Percentiles rank a stretch among this genome's conserved stretches.
Evolutionary conservation across 1,140 invertebrate species (phyloP).

Genomic region (Drosophila pseudoobscura): DNA sequence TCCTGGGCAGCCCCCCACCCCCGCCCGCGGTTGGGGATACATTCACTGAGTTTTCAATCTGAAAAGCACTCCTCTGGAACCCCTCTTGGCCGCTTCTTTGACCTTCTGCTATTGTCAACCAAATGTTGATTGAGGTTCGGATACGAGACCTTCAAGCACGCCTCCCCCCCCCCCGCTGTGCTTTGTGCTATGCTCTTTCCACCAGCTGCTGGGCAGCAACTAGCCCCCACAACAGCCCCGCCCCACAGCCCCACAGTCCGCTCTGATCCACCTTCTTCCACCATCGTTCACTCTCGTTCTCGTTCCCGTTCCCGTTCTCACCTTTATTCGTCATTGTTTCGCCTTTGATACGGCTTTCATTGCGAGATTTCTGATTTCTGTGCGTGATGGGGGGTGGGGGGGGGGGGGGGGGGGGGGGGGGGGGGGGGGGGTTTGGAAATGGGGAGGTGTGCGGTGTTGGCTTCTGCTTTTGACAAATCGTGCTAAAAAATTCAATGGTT

Average conservation of each 20-base stretch:
- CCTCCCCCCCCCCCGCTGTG: not conserved
- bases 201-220: slow-evolving; percentile 15
- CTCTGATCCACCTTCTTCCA: not conserved
- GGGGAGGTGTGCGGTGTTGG: slow-evolving; percentile 15
- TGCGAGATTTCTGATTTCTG: slow-evolving; percentile 43
- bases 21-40: no score
- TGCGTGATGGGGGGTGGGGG: slow-evolving; percentile 4
- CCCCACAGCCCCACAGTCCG: not conserved
- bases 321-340: slow-evolving; percentile 50
- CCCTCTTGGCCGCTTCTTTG: slow-evolving; percentile 7
- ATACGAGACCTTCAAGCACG: slow-evolving; percentile 5
- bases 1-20: no score
- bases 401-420: no score
- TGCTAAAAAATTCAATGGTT: slow-evolving; percentile 56
- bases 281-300: slow-evolving; percentile 2
- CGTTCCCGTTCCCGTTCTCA: slow-evolving; percentile 15
- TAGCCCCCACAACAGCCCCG: slow-evolving; percentile 22
- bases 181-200: slow-evolving; percentile 22
- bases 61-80: not conserved
- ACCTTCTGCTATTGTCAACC: slow-evolving; percentile 45
- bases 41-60: no score
- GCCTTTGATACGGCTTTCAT: slow-evolving; percentile 49
- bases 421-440: no score
- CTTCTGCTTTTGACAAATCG: slow-evolving; percentile 62
- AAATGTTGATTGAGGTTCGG: slow-evolving; percentile 37